Percentiles rank a stretch among this genome's conserved stretches.
phyloP scores from a whole-genome alignment of 1,140 invertebrate species.

The Lepidotrigona ventralis region DNA sequence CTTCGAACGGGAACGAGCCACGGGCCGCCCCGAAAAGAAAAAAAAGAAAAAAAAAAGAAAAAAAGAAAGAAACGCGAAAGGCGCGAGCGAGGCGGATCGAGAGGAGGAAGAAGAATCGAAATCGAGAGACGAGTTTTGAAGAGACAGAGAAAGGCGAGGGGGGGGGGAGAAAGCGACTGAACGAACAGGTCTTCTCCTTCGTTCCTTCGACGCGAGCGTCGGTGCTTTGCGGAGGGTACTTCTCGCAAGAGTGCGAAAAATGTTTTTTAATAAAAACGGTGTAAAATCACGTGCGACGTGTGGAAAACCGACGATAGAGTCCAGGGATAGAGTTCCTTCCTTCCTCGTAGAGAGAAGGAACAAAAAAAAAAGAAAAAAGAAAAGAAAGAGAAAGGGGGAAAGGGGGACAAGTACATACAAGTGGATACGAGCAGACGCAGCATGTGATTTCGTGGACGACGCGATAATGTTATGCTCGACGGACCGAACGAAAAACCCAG shows the following conservation, averaged over 20 bases:
- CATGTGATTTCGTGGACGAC: slow-evolving; percentile 55
- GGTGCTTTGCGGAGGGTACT: too few relatives aligned
- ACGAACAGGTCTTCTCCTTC: not conserved
- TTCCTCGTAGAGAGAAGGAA: not conserved
- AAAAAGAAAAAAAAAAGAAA: not conserved
- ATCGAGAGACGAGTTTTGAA: not conserved
- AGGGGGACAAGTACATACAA: slow-evolving; percentile 1
- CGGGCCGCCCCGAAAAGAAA: slow-evolving; percentile 24
- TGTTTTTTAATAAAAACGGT: too few relatives aligned
- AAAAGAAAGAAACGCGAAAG: not conserved
- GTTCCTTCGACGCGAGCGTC: too few relatives aligned
- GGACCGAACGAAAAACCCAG: slow-evolving; percentile 60
- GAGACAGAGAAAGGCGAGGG: too few relatives aligned
- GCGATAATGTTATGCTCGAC: slow-evolving; percentile 65
- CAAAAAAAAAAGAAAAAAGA: not conserved
- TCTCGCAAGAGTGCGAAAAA: too few relatives aligned
- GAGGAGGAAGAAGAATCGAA: not conserved
- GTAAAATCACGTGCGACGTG: too few relatives aligned
- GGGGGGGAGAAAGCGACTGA: not conserved
- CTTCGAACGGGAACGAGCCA: slow-evolving; percentile 41
- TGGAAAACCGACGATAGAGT: not conserved
- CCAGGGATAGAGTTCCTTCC: not conserved
- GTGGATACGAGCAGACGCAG: slow-evolving; percentile 9
- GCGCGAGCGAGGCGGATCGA: slow-evolving; percentile 1
- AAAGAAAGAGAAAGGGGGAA: not conserved